Evolutionary conservation across 2,888 invertebrate species (phyloP).

Genomic region (Amiota mariae): DNA sequence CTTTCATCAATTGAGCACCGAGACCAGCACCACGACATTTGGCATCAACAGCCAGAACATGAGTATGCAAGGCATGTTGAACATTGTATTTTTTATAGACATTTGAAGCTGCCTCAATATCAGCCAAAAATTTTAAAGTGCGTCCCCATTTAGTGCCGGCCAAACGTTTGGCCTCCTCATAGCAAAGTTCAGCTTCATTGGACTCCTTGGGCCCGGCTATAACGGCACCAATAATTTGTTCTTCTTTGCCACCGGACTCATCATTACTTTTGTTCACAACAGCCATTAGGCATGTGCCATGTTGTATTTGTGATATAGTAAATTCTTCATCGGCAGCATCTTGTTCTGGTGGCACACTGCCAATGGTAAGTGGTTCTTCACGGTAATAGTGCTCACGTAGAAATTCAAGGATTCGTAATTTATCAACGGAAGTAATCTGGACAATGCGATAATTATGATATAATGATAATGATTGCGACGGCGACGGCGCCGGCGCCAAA

Average conservation of each 20-base stretch:
- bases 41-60: constrained; percentile 65
- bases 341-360: constrained; percentile 59
- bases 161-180: constrained; percentile 50
- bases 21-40: constrained; percentile 60
- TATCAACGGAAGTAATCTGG: constrained; percentile 42
- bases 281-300: constrained; percentile 61
- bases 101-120: constrained; percentile 61
- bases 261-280: constrained; percentile 27
- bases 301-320: constrained; percentile 56
- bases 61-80: constrained; percentile 60
- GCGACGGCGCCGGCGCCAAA: too few relatives aligned
- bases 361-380: constrained; percentile 68
- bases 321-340: constrained; percentile 62
- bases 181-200: constrained; percentile 53
- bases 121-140: constrained; percentile 58
- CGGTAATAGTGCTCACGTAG: constrained; percentile 63
- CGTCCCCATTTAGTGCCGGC: constrained; percentile 65
- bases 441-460: too few relatives aligned
- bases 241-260: not conserved
- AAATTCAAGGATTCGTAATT: constrained; percentile 59
- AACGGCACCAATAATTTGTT: constrained; percentile 59
- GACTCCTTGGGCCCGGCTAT: constrained; percentile 65
- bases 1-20: constrained; percentile 57
- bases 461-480: too few relatives aligned
- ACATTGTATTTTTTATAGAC: constrained; percentile 59